Conservation (phyloP, 92 coral and sea anemone species). For the Pocillopora grandis region DNA sequence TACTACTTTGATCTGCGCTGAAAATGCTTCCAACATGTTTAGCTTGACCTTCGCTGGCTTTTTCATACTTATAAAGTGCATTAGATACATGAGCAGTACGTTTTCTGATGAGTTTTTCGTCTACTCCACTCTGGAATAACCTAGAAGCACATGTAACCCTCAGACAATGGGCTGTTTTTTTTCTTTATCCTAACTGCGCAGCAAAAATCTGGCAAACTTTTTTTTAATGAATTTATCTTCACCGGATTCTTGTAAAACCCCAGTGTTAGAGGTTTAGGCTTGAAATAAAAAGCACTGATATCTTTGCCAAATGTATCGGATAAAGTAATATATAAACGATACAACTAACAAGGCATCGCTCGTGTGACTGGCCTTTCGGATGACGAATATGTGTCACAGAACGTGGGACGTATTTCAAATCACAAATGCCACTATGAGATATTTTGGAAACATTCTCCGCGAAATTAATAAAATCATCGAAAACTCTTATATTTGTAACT, state of each 20-base stretch:
- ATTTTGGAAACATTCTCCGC: no score
- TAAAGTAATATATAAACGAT: background rate
- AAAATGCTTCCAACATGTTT: no score
- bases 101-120: conserved; percentile 20
- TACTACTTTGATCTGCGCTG: no score
- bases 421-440: no score
- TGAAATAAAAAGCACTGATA: conserved; percentile 39
- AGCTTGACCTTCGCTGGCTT: background rate
- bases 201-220: conserved; percentile 35
- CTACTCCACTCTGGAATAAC: conserved; percentile 14
- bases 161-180: conserved; percentile 30
- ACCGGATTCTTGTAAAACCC: conserved; percentile 28
- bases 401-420: no score
- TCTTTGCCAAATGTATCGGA: background rate
- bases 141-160: conserved; percentile 36
- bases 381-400: no score
- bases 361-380: no score
- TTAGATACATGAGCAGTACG: conserved; percentile 33
- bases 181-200: conserved; percentile 3
- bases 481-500: no score
- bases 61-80: conserved; percentile 24
- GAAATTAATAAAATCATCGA: no score
- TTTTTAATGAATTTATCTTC: conserved; percentile 35
- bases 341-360: background rate
- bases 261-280: conserved; percentile 17